Evolutionary conservation across 2,113 vertebrate species (phyloP).

Genomic region (Campylorhamphus procurvoides): DNA sequence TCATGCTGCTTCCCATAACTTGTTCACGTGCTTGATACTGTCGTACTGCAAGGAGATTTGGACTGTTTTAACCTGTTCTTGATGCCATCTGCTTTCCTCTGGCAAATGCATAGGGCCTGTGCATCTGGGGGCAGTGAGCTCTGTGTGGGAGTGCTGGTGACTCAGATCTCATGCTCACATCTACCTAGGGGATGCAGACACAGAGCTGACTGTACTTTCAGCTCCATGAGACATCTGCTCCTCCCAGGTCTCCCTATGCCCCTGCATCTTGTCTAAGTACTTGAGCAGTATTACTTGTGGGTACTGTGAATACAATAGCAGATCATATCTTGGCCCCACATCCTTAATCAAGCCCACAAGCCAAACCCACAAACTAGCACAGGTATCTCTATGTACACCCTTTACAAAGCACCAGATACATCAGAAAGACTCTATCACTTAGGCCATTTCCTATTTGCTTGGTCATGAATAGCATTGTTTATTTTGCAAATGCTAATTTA

Average conservation of each 20-base stretch:
- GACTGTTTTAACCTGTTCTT: neutral
- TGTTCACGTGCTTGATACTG: neutral
- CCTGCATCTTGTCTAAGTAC: neutral
- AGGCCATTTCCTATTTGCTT: neutral
- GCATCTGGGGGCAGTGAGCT: neutral
- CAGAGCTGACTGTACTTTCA: fast-evolving
- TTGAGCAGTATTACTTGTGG: neutral
- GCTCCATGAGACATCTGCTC: neutral
- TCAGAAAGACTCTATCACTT: neutral
- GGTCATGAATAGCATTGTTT: neutral
- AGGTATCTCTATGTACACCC: neutral
- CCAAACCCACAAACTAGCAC: neutral
- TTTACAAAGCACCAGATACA: fast-evolving
- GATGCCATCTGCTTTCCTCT: neutral
- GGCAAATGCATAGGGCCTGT: fast-evolving
- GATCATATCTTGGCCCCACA: neutral
- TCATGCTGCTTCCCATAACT: neutral
- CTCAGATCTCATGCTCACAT: neutral
- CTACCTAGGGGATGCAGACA: neutral
- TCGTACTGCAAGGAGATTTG: neutral
- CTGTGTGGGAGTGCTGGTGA: neutral
- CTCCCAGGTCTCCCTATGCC: fast-evolving
- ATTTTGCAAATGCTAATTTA: neutral
- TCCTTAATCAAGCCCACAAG: neutral
- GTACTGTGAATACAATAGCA: neutral